Evolutionary conservation across 2,797 vertebrate species (phyloP).

Genomic region (Falco columbarius): DNA sequence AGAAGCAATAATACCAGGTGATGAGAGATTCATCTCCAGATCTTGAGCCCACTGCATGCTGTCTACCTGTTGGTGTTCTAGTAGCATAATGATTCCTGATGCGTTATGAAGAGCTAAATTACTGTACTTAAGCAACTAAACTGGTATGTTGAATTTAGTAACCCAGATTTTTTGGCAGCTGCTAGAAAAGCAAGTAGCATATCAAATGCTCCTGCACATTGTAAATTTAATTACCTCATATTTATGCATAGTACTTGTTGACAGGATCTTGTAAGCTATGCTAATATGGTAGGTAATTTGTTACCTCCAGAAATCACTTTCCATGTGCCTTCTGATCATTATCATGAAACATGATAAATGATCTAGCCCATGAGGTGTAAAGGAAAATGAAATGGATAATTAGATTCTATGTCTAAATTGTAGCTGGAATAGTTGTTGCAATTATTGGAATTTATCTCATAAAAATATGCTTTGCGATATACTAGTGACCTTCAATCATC

Average conservation of each 20-base stretch:
- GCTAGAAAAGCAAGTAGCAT: slow-evolving; percentile 67
- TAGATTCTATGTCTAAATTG: slow-evolving; percentile 81
- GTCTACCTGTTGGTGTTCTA: slow-evolving; percentile 70
- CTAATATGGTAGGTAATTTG: slow-evolving; percentile 81
- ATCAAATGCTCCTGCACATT: slow-evolving; percentile 72
- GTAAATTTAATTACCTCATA: slow-evolving; percentile 81
- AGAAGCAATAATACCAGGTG: slow-evolving; percentile 77
- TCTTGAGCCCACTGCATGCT: slow-evolving; percentile 28
- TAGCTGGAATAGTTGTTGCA: slow-evolving; percentile 65
- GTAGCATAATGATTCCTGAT: slow-evolving; percentile 64
- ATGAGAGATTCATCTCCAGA: slow-evolving; percentile 76
- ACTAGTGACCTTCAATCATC: slow-evolving; percentile 71
- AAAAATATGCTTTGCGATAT: slow-evolving; percentile 63
- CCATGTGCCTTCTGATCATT: slow-evolving; percentile 79
- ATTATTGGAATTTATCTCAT: slow-evolving; percentile 73
- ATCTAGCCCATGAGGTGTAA: slow-evolving; percentile 76
- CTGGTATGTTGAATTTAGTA: slow-evolving; percentile 69
- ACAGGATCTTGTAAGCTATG: slow-evolving; percentile 79
- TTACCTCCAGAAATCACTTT: slow-evolving; percentile 81
- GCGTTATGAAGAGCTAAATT: slow-evolving; percentile 65
- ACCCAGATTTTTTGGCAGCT: slow-evolving; percentile 69
- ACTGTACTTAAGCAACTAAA: slow-evolving; percentile 61
- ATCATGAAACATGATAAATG: slow-evolving; percentile 83
- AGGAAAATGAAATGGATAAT: slow-evolving; percentile 84
- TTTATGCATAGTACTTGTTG: slow-evolving; percentile 78